phyloP scores from a whole-genome alignment of 1,140 invertebrate genomes.

The Danaus plexippus region DNA sequence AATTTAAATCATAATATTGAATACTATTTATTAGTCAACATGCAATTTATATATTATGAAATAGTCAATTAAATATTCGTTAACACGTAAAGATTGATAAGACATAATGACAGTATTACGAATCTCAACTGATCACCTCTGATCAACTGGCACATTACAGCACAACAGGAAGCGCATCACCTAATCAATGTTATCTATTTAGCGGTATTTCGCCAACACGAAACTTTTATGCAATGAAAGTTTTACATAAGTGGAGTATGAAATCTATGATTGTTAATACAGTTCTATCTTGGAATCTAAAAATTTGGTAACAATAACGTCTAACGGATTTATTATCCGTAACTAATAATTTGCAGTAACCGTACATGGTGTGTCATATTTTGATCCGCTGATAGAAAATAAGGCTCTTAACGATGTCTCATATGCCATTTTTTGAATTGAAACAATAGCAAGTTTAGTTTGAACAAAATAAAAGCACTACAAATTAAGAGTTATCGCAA shows the following conservation, averaged over 20 bases:
- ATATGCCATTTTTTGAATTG: too few species aligned
- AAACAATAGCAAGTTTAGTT: too few species aligned
- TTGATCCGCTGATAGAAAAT: too few species aligned
- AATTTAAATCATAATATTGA: too few species aligned
- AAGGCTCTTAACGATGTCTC: too few species aligned
- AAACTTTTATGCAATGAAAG: constrained; percentile 31
- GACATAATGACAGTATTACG: constrained; percentile 4
- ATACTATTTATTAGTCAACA: too few species aligned
- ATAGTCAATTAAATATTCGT: background rate
- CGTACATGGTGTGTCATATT: too few species aligned
- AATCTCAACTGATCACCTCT: constrained; percentile 6
- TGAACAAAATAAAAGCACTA: too few species aligned
- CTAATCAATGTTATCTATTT: constrained; percentile 9
- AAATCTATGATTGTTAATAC: constrained; percentile 27
- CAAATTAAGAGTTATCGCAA: too few species aligned
- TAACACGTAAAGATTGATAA: constrained; percentile 5
- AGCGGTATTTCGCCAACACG: constrained; percentile 15
- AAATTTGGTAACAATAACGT: constrained; percentile 9
- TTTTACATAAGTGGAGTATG: constrained; percentile 33
- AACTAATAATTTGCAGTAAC: constrained; percentile 9
- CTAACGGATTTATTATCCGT: constrained; percentile 16
- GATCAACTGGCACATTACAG: constrained; percentile 34
- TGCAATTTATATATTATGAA: too few species aligned
- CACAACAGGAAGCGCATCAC: constrained; percentile 35
- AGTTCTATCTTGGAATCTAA: constrained; percentile 12